These are phyloP conservation scores for Tragelaphus imberbis DNA, from an alignment of 2,113 vertebrate species.

Conservation along the genomic window DNA sequence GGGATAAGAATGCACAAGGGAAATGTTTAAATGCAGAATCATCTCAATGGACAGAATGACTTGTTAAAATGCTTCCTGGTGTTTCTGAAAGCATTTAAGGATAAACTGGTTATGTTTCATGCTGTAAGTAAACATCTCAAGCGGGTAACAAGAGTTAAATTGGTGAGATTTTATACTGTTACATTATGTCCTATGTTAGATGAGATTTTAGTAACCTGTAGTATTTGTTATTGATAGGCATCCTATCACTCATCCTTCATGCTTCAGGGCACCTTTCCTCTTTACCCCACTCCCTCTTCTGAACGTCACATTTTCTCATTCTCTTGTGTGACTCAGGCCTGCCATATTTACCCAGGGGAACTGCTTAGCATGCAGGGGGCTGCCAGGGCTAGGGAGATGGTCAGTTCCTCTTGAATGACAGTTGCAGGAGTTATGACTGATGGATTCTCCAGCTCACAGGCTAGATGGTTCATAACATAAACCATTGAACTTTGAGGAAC, in stretches of 20 bases:
- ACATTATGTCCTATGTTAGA: conserved; percentile 25
- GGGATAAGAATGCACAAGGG: conserved; percentile 33
- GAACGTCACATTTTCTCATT: background rate
- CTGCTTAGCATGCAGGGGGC: background rate
- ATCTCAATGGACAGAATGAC: conserved; percentile 10
- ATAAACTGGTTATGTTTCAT: conserved; percentile 48
- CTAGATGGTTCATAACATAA: background rate
- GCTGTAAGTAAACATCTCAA: conserved; percentile 54
- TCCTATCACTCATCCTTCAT: background rate
- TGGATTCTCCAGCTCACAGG: background rate
- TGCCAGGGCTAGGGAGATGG: background rate
- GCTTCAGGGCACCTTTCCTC: background rate
- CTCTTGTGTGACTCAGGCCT: background rate
- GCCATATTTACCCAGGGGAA: background rate
- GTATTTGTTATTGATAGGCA: background rate
- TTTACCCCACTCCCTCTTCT: background rate
- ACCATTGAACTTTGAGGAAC: background rate
- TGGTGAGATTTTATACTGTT: background rate
- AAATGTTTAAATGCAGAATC: conserved; percentile 41
- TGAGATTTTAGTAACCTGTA: background rate
- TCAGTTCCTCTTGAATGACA: background rate
- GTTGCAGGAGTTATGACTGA: background rate
- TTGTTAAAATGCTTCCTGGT: conserved; percentile 48
- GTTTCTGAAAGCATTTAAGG: conserved; percentile 51
- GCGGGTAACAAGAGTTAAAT: conserved; percentile 20